Evolutionary conservation across 2,888 invertebrate genomes (phyloP), one percentile per base, ranked within the genome.

Genomic region (Oligia strigilis): DNA sequence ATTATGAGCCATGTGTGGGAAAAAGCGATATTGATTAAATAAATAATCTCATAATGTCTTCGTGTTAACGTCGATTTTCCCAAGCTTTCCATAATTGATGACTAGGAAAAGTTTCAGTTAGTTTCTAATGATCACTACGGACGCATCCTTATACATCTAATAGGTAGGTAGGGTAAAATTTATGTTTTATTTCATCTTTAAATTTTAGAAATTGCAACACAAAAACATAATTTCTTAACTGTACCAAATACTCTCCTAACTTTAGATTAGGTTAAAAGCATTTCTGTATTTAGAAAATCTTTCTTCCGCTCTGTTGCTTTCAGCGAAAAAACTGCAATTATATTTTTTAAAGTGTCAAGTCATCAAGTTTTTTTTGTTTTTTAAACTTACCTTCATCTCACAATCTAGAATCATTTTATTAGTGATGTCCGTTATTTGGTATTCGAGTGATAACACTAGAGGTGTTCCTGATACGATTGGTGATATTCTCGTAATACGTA

Each of bases 21-120:
- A 65, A 82, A 77, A 62, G 43, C 70, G 5, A 23, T 8, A 77
- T 36, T 62, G 29, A 49, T 66, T 14, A 29, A 64, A 65, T 71
- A 73, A 81, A 74, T 82, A 19, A 23, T 64, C n/a, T 66, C 29
- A 55, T 67, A 60, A 76, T 36, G 46, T 29, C n/a, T 49, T 58
- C 65, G 29, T 40, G 14, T 64, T 62, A 29, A 40, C 43, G 17
- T 70, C 13, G 5, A 64, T 64, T 66, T 81, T 85, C 62, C 58
- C 70, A 43, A 67, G 86, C 69, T 74, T 72, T 65, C 49, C 64
- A 75, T 78, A 64, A 55, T 55, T 67, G 36, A 82, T 72, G n/a
- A 19, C 14, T 70, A 55, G 67, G 36, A 64, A 84, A 86, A 86
- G 74, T 64, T 77, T 46, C n/a, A 40, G 6, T n/a, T 64, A 64